Evolutionary conservation across 2,888 invertebrate species (phyloP).

Genomic region (Achlya flavicornis): DNA sequence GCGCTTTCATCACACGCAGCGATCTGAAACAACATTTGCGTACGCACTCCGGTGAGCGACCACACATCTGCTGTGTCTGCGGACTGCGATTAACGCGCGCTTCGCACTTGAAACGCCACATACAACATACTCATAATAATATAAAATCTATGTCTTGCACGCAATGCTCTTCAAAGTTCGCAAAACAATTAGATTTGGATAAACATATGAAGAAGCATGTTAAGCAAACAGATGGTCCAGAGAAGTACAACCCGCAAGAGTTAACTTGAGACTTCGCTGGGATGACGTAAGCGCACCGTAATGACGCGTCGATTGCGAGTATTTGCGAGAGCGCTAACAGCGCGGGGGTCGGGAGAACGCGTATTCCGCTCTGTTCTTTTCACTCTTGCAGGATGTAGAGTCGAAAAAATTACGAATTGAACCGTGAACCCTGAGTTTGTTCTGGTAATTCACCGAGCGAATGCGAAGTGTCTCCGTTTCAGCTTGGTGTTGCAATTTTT

Average conservation of each 20-base stretch:
- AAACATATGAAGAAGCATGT: slow-evolving; percentile 52
- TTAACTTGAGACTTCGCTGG: no score
- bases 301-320: no score
- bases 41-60: slow-evolving; percentile 68
- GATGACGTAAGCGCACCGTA: no score
- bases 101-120: slow-evolving; percentile 73
- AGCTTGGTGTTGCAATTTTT: no score
- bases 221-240: slow-evolving; percentile 13
- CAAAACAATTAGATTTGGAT: slow-evolving; percentile 50
- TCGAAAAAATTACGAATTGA: no score
- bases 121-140: slow-evolving; percentile 54
- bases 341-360: no score
- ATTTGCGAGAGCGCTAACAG: no score
- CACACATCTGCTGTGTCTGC: slow-evolving; percentile 70
- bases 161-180: slow-evolving; percentile 51
- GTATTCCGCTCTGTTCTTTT: no score
- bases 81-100: slow-evolving; percentile 67
- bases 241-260: slow-evolving; percentile 4
- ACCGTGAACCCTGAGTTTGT: no score
- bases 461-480: no score
- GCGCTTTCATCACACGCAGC: slow-evolving; percentile 73
- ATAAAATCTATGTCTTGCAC: slow-evolving; percentile 48
- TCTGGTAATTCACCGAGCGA: no score
- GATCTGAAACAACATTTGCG: slow-evolving; percentile 73
- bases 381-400: no score